Percentiles rank a stretch among this genome's conserved stretches.
phyloP scores from a whole-genome alignment of 1,140 invertebrate species.

The Olivierus martensii region DNA sequence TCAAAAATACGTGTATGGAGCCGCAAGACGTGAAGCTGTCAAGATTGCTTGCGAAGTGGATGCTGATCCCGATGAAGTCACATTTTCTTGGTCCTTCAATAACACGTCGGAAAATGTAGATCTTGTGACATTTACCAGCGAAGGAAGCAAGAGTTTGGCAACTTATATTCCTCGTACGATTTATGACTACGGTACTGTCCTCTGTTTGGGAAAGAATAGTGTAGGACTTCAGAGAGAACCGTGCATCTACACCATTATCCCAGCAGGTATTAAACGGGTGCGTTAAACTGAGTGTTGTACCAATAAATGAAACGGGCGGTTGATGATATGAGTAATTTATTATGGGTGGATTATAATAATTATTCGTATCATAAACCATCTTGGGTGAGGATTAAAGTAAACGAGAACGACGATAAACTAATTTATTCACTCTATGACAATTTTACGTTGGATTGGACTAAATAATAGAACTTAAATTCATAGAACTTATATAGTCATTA shows the following conservation, averaged over 20 bases:
- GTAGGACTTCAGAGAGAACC: conserved; percentile 17
- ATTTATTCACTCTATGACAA: neutral
- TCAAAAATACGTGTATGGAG: conserved; percentile 66
- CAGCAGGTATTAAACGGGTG: conserved; percentile 16
- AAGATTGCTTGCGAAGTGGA: conserved; percentile 77
- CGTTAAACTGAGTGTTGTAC: neutral
- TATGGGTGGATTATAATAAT: neutral
- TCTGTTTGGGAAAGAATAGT: conserved; percentile 18
- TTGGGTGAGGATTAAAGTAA: neutral
- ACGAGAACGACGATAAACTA: neutral
- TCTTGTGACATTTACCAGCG: conserved; percentile 33
- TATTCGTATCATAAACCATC: neutral
- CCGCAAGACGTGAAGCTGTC: conserved; percentile 74
- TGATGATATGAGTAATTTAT: neutral
- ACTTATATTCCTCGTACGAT: conserved; percentile 45
- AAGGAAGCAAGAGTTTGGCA: conserved; percentile 40
- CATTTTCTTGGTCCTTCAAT: conserved; percentile 84
- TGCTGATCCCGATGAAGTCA: conserved; percentile 60
- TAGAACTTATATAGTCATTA: too few species aligned
- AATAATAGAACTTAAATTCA: neutral
- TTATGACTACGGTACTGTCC: conserved; percentile 50
- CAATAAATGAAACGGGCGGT: neutral
- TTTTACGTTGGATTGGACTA: neutral
- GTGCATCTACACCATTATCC: conserved; percentile 18
- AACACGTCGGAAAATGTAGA: conserved; percentile 76